Conservation (phyloP, 2,888 invertebrate species). For the Acrobasis consociella region DNA sequence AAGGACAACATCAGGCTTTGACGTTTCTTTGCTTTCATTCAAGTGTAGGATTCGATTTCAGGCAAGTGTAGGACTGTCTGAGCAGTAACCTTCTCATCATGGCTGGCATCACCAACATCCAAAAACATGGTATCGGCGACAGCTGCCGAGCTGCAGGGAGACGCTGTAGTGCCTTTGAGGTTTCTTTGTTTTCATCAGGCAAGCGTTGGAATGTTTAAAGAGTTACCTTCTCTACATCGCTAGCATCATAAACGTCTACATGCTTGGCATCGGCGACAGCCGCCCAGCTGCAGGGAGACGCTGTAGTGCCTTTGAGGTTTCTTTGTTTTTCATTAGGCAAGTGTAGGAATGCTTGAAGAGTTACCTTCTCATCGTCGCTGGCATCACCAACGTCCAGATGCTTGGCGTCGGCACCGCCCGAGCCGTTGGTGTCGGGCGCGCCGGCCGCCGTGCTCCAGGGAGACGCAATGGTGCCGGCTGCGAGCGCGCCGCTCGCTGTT, state of each 20-base stretch:
- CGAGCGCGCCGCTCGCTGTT: slow-evolving; percentile 81
- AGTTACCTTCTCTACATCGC: slow-evolving; percentile 76
- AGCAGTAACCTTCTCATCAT: slow-evolving; percentile 81
- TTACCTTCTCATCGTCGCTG: slow-evolving; percentile 87
- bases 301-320: slow-evolving; percentile 89
- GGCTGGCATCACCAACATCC: slow-evolving; percentile 96
- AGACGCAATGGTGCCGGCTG: slow-evolving; percentile 97
- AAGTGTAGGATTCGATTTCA: too few relatives aligned
- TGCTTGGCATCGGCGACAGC: slow-evolving; percentile 93
- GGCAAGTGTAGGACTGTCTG: background rate
- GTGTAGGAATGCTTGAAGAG: background rate
- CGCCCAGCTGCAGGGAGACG: slow-evolving; percentile 97
- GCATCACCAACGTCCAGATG: slow-evolving; percentile 96
- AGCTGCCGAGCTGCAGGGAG: slow-evolving; percentile 97
- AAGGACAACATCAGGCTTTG: too few relatives aligned
- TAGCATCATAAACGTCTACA: slow-evolving; percentile 96
- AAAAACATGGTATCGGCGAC: slow-evolving; percentile 93
- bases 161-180: slow-evolving; percentile 92
- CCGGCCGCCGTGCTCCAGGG: slow-evolving; percentile 95
- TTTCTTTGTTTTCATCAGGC: background rate
- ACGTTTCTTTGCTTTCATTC: background rate
- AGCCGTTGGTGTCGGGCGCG: slow-evolving; percentile 94
- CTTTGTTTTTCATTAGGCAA: background rate
- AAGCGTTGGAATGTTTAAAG: background rate
- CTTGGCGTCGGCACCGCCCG: slow-evolving; percentile 93